These are phyloP conservation scores for Drosophila tanythrix DNA, from an alignment of 2,888 invertebrate species.

Conservation along the genomic window DNA sequence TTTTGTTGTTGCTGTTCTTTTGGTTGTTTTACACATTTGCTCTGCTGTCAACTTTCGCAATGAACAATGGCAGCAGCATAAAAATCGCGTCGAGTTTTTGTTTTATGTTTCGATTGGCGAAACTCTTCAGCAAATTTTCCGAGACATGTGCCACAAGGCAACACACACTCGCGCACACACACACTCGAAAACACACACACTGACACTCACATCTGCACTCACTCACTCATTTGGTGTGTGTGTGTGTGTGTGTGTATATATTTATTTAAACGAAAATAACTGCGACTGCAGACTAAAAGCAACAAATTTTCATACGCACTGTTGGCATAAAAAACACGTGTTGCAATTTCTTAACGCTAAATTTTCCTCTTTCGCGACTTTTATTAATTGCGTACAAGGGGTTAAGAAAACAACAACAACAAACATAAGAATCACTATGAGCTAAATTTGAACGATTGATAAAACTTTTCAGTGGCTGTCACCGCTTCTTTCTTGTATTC, in stretches of 20 bases:
- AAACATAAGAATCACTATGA: constrained; percentile 27
- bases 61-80: neutral
- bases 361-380: constrained; percentile 58
- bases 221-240: neutral
- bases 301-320: constrained; percentile 72
- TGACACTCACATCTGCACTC: constrained; percentile 10
- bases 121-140: constrained; percentile 26
- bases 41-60: constrained; percentile 8
- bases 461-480: constrained; percentile 46
- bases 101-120: constrained; percentile 24
- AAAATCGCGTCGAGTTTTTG: constrained; percentile 8
- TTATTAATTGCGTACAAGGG: constrained; percentile 54
- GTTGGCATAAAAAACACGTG: constrained; percentile 68
- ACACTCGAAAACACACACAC: constrained; percentile 4
- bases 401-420: constrained; percentile 9
- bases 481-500: constrained; percentile 25
- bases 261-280: constrained; percentile 54
- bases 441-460: constrained; percentile 54
- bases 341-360: constrained; percentile 63
- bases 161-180: constrained; percentile 7
- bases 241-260: constrained; percentile 9
- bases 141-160: constrained; percentile 26
- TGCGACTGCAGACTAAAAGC: constrained; percentile 33
- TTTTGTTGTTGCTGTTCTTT: constrained; percentile 1
- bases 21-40: constrained; percentile 48